Evolutionary conservation across 1,140 invertebrate genomes (phyloP).

Genomic region (Drosophila serrata): DNA sequence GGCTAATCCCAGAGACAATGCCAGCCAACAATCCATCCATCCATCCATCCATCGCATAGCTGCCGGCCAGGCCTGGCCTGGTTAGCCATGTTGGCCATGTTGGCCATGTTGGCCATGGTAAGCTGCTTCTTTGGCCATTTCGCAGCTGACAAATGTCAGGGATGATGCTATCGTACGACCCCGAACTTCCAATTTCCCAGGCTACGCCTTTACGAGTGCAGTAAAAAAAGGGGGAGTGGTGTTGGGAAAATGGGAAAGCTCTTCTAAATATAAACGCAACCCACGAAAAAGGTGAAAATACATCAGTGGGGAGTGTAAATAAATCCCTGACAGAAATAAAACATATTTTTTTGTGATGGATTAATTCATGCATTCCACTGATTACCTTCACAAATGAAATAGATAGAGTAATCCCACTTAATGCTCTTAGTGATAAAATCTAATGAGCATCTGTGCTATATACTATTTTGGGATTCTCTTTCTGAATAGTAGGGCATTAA

Average conservation of each 20-base stretch:
- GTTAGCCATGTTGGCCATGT: slow-evolving; percentile 13
- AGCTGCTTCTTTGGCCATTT: slow-evolving; percentile 43
- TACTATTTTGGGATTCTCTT: background rate
- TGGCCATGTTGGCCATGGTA: slow-evolving; percentile 25
- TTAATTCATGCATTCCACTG: slow-evolving; percentile 18
- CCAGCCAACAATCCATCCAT: slow-evolving; percentile 29
- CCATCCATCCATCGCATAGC: slow-evolving; percentile 1
- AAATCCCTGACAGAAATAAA: slow-evolving; percentile 12
- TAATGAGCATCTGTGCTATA: background rate
- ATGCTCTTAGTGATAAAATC: slow-evolving; percentile 4
- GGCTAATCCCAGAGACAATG: slow-evolving; percentile 43
- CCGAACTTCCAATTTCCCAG: slow-evolving; percentile 31
- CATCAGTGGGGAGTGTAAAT: background rate
- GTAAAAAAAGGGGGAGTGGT: background rate
- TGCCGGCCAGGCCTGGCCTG: slow-evolving; percentile 1
- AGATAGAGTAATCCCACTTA: slow-evolving; percentile 17
- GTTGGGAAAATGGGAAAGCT: background rate
- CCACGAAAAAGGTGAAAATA: slow-evolving; percentile 14
- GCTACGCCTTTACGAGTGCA: slow-evolving; percentile 5
- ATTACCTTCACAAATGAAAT: slow-evolving; percentile 7
- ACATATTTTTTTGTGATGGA: slow-evolving; percentile 14
- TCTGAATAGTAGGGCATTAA: background rate
- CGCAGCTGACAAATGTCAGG: slow-evolving; percentile 51
- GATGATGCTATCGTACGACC: slow-evolving; percentile 20
- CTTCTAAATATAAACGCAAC: slow-evolving; percentile 12